Evolutionary conservation across 2,113 vertebrate species (phyloP).

Genomic region (Caretta caretta): DNA sequence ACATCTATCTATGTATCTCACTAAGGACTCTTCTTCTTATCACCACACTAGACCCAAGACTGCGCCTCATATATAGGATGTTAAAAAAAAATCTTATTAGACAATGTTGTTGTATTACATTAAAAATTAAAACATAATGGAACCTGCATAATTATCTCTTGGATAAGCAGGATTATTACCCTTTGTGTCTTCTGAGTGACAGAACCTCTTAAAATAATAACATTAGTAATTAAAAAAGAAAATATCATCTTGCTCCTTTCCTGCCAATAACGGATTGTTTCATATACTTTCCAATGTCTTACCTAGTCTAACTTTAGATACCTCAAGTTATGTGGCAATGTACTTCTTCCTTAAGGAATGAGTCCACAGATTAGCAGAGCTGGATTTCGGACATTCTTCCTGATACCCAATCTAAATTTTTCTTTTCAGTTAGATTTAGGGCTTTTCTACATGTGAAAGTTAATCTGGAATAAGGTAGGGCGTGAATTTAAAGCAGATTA

Average conservation of each 20-base stretch:
- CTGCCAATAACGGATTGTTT: conserved; percentile 36
- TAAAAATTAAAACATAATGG: not conserved
- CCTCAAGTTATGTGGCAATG: not conserved
- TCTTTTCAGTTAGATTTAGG: not conserved
- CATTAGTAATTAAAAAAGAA: conserved; percentile 41
- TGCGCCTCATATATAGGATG: conserved; percentile 31
- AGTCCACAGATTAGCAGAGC: not conserved
- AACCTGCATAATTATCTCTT: not conserved
- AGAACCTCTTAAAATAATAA: conserved; percentile 49
- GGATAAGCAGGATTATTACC: not conserved
- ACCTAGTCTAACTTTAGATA: conserved; percentile 4
- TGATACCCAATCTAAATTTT: not conserved
- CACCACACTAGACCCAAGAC: not conserved
- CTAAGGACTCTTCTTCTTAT: conserved; percentile 39
- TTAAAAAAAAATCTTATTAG: not conserved
- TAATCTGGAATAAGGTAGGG: not conserved
- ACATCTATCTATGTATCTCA: conserved; percentile 48
- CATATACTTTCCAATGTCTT: conserved; percentile 43
- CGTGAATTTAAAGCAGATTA: not conserved
- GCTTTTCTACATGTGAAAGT: not conserved
- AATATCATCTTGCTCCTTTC: conserved; percentile 28
- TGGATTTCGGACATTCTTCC: not conserved
- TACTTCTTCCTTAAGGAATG: not conserved
- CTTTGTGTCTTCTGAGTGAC: conserved; percentile 14
- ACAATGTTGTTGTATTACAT: not conserved